Evolutionary conservation across 37 sponge, comb jelly and placozoan species (phyloP).

Genomic region (Theonella swinhoei): DNA sequence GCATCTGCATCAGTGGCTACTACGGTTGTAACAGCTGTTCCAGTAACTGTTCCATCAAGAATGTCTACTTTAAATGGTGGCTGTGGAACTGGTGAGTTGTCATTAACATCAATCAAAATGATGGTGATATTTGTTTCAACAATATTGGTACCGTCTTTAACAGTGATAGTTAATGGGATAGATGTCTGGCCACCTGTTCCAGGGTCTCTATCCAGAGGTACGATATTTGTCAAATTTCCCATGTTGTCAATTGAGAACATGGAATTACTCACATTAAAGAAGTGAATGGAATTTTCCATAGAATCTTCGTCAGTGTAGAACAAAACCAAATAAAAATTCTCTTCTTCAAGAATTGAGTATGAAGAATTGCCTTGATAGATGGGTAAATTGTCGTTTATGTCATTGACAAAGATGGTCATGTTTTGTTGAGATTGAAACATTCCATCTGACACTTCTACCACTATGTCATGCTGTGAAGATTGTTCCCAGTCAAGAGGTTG

Average conservation of each 20-base stretch:
- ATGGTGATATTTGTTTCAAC: slow-evolving; percentile 21
- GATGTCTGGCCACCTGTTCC: slow-evolving; percentile 50
- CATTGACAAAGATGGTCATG: slow-evolving; percentile 52
- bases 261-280: slow-evolving; percentile 19
- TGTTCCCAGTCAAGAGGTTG: slow-evolving; percentile 54
- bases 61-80: slow-evolving; percentile 18
- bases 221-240: slow-evolving; percentile 26
- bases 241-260: slow-evolving; percentile 15
- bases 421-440: slow-evolving; percentile 10
- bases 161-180: neutral
- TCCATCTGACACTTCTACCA: slow-evolving; percentile 47
- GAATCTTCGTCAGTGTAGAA: slow-evolving; percentile 50
- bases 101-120: slow-evolving; percentile 70
- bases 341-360: slow-evolving; percentile 47
- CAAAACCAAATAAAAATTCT: slow-evolving; percentile 9
- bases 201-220: slow-evolving; percentile 64
- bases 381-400: slow-evolving; percentile 73
- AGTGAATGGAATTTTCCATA: slow-evolving; percentile 47
- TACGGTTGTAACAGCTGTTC: slow-evolving; percentile 10
- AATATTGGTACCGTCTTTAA: slow-evolving; percentile 5
- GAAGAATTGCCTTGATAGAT: slow-evolving; percentile 17
- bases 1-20: slow-evolving; percentile 62
- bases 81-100: slow-evolving; percentile 67
- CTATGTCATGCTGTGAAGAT: slow-evolving; percentile 3
- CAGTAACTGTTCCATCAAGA: slow-evolving; percentile 39